Conservation (phyloP, 2,113 vertebrate species). For the Platichthys flesus region DNA sequence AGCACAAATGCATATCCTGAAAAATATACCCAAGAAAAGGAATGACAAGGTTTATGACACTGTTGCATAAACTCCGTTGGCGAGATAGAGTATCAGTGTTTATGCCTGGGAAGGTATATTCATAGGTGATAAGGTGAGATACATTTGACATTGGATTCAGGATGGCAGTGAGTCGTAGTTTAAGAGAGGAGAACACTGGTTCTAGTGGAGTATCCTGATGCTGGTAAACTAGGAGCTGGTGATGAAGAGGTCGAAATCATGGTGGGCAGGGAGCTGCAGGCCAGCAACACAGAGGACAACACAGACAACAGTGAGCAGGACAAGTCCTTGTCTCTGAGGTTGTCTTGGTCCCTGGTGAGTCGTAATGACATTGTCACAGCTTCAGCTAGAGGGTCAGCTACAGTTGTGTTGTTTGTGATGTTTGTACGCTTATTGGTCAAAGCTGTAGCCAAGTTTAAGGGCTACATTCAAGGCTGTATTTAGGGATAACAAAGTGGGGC, state of each 20-base stretch:
- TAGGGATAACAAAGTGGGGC: not conserved
- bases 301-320: constrained; percentile 70
- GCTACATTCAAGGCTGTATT: not conserved
- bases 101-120: constrained; percentile 26
- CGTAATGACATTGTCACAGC: constrained; percentile 5
- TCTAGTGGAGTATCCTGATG: constrained; percentile 41
- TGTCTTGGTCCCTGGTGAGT: constrained; percentile 81
- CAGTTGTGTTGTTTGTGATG: constrained; percentile 20
- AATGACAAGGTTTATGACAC: constrained; percentile 48
- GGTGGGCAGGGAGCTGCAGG: constrained; percentile 49
- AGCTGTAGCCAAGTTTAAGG: not conserved
- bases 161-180: constrained; percentile 42
- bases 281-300: constrained; percentile 63
- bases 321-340: constrained; percentile 59
- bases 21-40: constrained; percentile 21
- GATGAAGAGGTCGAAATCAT: constrained; percentile 73
- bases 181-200: constrained; percentile 16
- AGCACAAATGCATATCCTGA: constrained; percentile 15
- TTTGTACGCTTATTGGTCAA: not conserved
- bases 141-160: constrained; percentile 39
- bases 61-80: constrained; percentile 38
- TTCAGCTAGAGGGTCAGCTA: constrained; percentile 5
- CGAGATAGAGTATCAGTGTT: constrained; percentile 44
- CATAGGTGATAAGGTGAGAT: constrained; percentile 34
- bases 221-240: constrained; percentile 8